phyloP scores from a whole-genome alignment of 2,888 invertebrate species.

The Poecilus cupreus region DNA sequence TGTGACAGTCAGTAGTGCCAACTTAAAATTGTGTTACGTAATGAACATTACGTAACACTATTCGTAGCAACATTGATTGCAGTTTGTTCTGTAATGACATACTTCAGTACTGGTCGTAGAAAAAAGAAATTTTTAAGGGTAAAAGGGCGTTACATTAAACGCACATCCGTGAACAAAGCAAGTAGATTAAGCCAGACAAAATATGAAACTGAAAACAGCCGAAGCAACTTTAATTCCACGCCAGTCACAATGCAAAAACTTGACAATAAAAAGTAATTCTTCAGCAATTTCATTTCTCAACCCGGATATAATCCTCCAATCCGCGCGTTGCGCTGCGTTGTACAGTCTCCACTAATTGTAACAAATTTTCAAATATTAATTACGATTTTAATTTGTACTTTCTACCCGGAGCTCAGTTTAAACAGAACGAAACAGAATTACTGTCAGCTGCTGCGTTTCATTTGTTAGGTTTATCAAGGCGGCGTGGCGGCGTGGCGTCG shows the following conservation, averaged over 20 bases:
- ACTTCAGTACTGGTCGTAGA: no score
- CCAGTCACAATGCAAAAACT: constrained; percentile 20
- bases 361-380: constrained; percentile 54
- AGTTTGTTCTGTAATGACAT: no score
- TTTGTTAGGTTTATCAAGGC: constrained; percentile 55
- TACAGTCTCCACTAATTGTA: constrained; percentile 27
- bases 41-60: no score
- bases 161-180: background rate
- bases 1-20: no score
- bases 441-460: constrained; percentile 50
- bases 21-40: no score
- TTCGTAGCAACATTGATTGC: no score
- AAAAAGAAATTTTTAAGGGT: no score
- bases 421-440: constrained; percentile 53
- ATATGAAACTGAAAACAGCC: constrained; percentile 27
- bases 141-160: no score
- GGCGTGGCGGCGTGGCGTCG: constrained; percentile 8
- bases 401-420: constrained; percentile 15
- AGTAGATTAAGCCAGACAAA: constrained; percentile 15
- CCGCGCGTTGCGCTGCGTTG: no score
- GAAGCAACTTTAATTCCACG: background rate
- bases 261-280: constrained; percentile 29
- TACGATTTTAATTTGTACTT: constrained; percentile 53
- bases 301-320: no score
- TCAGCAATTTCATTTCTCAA: background rate